Evolutionary conservation across 2,113 vertebrate species (phyloP), one percentile per base, ranked within the genome.

Genomic region (Notiomystis cincta): DNA sequence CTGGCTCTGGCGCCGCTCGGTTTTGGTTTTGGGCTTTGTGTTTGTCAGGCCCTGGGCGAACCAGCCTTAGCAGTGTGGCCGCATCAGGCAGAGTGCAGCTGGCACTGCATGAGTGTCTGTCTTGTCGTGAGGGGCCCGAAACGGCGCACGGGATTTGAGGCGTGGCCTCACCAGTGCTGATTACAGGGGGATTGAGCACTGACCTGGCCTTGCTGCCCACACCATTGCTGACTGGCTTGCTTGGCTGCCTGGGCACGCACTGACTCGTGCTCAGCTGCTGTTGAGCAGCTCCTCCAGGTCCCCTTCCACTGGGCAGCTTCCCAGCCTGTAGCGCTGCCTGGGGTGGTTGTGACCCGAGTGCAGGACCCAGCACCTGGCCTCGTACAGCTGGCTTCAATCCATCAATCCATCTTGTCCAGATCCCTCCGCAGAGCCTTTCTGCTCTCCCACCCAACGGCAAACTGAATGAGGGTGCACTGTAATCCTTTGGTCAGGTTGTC

Each of bases 41-140:
- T 30, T 38, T 15, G n/a, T 37, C 31, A 15, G 50, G 27, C 13
- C 8, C 2, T 13, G 45, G 13, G 10, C 13, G 33, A 37, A 2
- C 8, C 8, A 1, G 2, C 4, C 12, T 4, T 22, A 30, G 8
- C 4, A 1, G 6, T 6, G n/a, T 31, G 35, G 1, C 4, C 0
- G 0, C 12, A 1, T 1, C 18, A 42, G 40, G 17, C 14, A 2
- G 7, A 18, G 9, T 7, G 18, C 1, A 2, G 13, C 17, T 18
- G 11, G 31, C 3, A 1, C n/a, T n/a, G n/a, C 3, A 2, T 5
- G 3, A 23, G 2, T 10, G 5, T 8, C 6, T 14, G 2, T 15
- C 6, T 27, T 23, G 3, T 1, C 3, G 18, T 28, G n/a, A 37
- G 18, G 7, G 35, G 13, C 19, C 27, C n/a, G 24, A 2, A 37